phyloP scores from a whole-genome alignment of 2,888 invertebrate genomes.

The Thymelicus sylvestris region DNA sequence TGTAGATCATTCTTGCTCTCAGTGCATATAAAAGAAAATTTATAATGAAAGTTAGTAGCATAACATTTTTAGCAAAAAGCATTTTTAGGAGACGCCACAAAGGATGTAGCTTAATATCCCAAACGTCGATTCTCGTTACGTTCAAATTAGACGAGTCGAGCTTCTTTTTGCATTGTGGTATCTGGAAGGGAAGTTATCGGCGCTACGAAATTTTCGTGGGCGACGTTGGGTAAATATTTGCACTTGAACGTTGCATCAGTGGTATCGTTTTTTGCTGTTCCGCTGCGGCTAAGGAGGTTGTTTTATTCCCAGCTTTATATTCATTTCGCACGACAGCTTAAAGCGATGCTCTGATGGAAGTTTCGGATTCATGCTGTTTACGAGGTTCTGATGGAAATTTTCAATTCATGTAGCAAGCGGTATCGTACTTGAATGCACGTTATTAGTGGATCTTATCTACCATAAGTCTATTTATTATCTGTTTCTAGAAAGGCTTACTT shows the following conservation, averaged over 20 bases:
- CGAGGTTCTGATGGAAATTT: slow-evolving; percentile 39
- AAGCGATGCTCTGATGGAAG: slow-evolving; percentile 34
- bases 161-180: slow-evolving; percentile 67
- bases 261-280: slow-evolving; percentile 67
- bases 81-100: slow-evolving; percentile 6
- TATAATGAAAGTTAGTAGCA: too few species aligned
- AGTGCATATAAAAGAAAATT: too few species aligned
- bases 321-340: slow-evolving; percentile 37
- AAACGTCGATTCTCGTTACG: slow-evolving; percentile 31
- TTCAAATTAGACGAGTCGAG: slow-evolving; percentile 22
- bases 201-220: slow-evolving; percentile 72
- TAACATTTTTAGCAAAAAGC: not conserved
- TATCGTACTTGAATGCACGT: slow-evolving; percentile 18
- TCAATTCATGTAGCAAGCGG: slow-evolving; percentile 34
- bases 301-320: slow-evolving; percentile 44
- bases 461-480: slow-evolving; percentile 22
- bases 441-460: slow-evolving; percentile 10
- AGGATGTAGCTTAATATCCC: slow-evolving; percentile 15
- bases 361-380: slow-evolving; percentile 38
- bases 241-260: slow-evolving; percentile 65
- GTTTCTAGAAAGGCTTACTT: not conserved
- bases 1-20: too few species aligned
- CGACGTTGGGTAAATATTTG: slow-evolving; percentile 74
- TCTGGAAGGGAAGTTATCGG: slow-evolving; percentile 63
- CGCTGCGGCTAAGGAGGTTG: slow-evolving; percentile 58